Conservation (phyloP, 1,140 invertebrate species). For the Anoplolepis gracilipes region DNA sequence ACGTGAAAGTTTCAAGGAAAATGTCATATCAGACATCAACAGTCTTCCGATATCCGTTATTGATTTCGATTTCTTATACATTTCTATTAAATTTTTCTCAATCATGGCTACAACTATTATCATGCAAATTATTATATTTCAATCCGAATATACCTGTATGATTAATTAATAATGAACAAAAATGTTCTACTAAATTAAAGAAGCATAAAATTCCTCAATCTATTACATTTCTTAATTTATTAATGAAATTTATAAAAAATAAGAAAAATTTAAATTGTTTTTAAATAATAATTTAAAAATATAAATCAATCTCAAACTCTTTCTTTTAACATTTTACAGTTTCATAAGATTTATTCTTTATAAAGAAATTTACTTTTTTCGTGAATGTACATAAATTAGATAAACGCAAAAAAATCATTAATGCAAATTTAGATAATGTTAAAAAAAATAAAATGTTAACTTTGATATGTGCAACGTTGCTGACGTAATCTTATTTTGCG, state of each 20-base stretch:
- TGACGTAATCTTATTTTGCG: not conserved
- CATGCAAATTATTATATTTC: not conserved
- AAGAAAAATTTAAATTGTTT: slow-evolving; percentile 3
- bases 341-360: slow-evolving; percentile 4
- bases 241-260: not conserved
- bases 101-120: too few species aligned
- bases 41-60: slow-evolving; percentile 19
- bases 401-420: not conserved
- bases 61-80: not conserved
- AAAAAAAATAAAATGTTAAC: not conserved
- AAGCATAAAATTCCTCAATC: not conserved
- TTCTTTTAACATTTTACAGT: not conserved
- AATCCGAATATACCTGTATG: not conserved
- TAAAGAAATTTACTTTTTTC: not conserved
- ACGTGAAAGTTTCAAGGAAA: slow-evolving; percentile 11
- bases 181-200: not conserved
- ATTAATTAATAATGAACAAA: not conserved
- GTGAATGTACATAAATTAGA: not conserved
- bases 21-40: not conserved
- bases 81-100: not conserved
- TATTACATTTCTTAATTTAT: not conserved
- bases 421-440: not conserved
- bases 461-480: not conserved
- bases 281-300: not conserved
- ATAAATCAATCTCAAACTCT: not conserved